Evolutionary conservation across 2,797 vertebrate genomes (phyloP), one percentile per base, ranked within the genome.

Genomic region (Salarias fasciatus): DNA sequence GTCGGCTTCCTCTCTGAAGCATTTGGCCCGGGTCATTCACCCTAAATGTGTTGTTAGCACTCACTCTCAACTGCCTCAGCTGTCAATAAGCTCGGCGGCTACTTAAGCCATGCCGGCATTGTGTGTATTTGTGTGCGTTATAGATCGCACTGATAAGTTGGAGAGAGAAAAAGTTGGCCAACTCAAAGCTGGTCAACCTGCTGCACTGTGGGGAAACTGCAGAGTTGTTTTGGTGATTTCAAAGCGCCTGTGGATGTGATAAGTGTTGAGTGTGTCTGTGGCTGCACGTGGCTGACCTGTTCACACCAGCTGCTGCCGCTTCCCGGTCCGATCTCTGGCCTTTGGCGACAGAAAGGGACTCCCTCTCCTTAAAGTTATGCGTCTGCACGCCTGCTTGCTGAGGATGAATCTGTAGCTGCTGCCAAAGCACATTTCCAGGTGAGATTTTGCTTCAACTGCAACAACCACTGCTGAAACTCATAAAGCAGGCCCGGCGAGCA

Each of bases 1-100:
- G 83, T 45, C 78, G 47, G 61, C 70, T 88, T 86, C 82, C 86
- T 82, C 75, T 82, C 70, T 63, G 53, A 80, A 86, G 75, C 89
- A 86, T 89, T 90, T 91, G 88, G 80, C 77, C 66, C 29, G 52
- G 58, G 81, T 87, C 85, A 48, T 83, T 89, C 60, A 67, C 77
- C 77, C 77, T 80, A 83, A 90, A 77, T 52, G 89, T 79, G 87
- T 82, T 85, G 86, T 90, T 90, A 87, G 79, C 84, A 73, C 89
- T 89, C 76, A 63, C 71, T 77, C 78, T 65, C 8, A 13, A 80
- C 82, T 37, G 69, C 64, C 57, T 87, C 91, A 90, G 86, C 89
- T 92, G 90, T 91, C 88, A 84, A 54, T 79, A 67, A 65, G 60
- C 51, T 64, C 47, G 30, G 11, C 66, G 64, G 43, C 49, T 50